Evolutionary conservation across 2,888 invertebrate genomes (phyloP).

Genomic region (Troglohyphantes excavatus): DNA sequence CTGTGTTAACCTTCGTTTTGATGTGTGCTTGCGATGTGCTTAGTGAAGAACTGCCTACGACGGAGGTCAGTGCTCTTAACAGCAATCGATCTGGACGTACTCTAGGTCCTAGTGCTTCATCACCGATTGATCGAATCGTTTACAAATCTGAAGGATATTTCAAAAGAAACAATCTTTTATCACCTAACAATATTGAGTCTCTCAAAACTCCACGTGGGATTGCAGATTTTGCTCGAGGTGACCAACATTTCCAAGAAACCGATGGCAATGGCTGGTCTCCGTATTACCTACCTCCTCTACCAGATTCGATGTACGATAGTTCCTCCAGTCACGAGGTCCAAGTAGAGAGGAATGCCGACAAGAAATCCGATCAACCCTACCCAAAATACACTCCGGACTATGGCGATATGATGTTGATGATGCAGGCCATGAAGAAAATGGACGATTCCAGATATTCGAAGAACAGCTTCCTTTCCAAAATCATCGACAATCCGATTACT

Average conservation of each 20-base stretch:
- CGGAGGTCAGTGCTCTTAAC: not conserved
- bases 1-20: not conserved
- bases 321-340: slow-evolving; percentile 28
- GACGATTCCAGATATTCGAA: slow-evolving; percentile 25
- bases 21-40: not conserved
- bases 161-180: not conserved
- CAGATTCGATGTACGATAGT: slow-evolving; percentile 46
- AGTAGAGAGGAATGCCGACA: not conserved
- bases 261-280: slow-evolving; percentile 54
- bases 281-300: slow-evolving; percentile 31
- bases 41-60: not conserved
- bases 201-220: slow-evolving; percentile 52
- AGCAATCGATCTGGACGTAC: slow-evolving; percentile 39
- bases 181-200: not conserved
- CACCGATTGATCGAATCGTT: slow-evolving; percentile 6
- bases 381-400: slow-evolving; percentile 45
- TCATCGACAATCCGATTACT: slow-evolving; percentile 64
- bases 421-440: slow-evolving; percentile 71
- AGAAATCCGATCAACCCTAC: not conserved
- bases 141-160: slow-evolving; percentile 54
- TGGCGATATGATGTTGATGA: slow-evolving; percentile 58
- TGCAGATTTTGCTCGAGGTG: slow-evolving; percentile 35
- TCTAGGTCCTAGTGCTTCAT: not conserved
- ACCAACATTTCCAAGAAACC: not conserved
- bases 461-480: slow-evolving; percentile 41